A percentile compares a stretch with the other conserved stretches of the same genome.
Conservation (phyloP, 2,888 invertebrate species). For the Caenorhabditis sp. region DNA sequence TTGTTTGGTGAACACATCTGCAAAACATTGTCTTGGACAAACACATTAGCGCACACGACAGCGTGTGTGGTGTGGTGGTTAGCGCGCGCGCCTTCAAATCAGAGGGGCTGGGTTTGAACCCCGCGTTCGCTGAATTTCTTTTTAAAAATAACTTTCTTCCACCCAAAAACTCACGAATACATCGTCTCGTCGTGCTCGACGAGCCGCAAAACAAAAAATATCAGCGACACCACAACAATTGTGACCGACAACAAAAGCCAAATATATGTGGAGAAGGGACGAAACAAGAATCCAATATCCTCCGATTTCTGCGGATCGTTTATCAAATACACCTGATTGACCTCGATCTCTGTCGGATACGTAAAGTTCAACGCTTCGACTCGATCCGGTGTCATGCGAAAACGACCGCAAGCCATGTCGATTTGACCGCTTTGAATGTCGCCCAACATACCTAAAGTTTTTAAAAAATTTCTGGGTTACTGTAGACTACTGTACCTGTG, state of each 20-base stretch:
- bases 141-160: not conserved
- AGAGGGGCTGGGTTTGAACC: too few species aligned
- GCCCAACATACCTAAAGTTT: constrained; percentile 34
- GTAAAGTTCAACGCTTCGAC: constrained; percentile 25
- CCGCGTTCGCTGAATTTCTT: not conserved
- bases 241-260: constrained; percentile 24
- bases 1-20: constrained; percentile 28
- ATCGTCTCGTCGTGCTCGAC: constrained; percentile 21
- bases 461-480: too few species aligned
- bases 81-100: too few species aligned
- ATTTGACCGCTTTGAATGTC: constrained; percentile 30
- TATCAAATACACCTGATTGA: constrained; percentile 37
- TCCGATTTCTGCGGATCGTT: constrained; percentile 27
- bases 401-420: constrained; percentile 39
- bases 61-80: too few species aligned
- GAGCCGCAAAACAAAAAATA: constrained; percentile 27
- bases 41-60: not conserved
- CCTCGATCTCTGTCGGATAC: constrained; percentile 39
- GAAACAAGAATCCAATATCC: constrained; percentile 37
- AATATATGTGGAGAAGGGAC: constrained; percentile 28
- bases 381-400: constrained; percentile 40
- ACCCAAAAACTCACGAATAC: constrained; percentile 8
- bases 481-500: constrained; percentile 11
- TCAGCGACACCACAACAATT: constrained; percentile 18
- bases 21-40: too few species aligned